These are phyloP conservation scores for Daphoenositta chrysoptera DNA, from an alignment of 2,113 vertebrate genomes.

Conservation along the genomic window DNA sequence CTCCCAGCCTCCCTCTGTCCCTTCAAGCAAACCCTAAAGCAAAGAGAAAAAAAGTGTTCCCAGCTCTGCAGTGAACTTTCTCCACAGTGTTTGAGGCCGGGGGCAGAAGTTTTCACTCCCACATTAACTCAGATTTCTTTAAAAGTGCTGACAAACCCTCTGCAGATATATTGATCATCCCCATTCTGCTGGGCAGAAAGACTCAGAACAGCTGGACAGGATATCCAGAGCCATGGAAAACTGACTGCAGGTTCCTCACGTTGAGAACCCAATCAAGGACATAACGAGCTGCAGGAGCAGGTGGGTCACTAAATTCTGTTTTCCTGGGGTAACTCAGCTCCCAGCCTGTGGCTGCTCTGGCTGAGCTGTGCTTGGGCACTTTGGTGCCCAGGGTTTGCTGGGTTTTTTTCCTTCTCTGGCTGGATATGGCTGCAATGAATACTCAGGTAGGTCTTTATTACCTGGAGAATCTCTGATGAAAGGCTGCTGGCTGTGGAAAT, in stretches of 20 bases:
- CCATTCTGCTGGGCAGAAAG: background rate
- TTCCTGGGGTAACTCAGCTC: fast-evolving
- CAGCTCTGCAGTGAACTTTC: background rate
- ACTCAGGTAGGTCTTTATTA: background rate
- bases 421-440: background rate
- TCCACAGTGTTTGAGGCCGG: background rate
- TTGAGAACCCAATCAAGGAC: background rate
- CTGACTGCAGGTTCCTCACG: background rate
- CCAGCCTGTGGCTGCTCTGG: background rate
- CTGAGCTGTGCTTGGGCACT: background rate
- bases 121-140: background rate
- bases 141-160: background rate
- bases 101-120: background rate
- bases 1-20: background rate
- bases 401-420: background rate
- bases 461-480: background rate
- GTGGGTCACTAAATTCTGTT: background rate
- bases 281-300: background rate
- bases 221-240: background rate
- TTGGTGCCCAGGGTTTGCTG: background rate
- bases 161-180: background rate
- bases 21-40: background rate
- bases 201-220: background rate
- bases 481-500: background rate
- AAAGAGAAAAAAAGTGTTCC: background rate